These are phyloP conservation scores for Hestina assimilis DNA, from an alignment of 1,140 invertebrate species.

Conservation along the genomic window DNA sequence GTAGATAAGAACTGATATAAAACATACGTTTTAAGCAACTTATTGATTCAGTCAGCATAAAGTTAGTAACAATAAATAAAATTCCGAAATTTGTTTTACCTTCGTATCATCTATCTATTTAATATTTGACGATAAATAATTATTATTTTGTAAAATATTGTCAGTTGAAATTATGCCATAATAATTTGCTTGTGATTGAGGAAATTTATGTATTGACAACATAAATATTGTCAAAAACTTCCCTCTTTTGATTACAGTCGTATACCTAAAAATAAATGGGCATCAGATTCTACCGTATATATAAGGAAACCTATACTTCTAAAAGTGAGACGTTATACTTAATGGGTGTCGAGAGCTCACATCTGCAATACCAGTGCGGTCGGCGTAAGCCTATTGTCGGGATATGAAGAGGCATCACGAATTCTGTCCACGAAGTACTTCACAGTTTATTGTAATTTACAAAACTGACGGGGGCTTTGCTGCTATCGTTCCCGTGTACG, in stretches of 20 bases:
- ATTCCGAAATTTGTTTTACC: too few species aligned
- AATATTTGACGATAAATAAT: too few species aligned
- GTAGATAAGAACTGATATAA: slow-evolving; percentile 1
- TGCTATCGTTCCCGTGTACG: slow-evolving; percentile 47
- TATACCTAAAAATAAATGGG: neutral
- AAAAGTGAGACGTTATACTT: slow-evolving; percentile 48
- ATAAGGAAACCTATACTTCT: slow-evolving; percentile 32
- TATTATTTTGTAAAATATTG: too few species aligned
- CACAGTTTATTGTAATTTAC: slow-evolving; percentile 74
- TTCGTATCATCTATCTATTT: too few species aligned
- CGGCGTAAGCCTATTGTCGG: slow-evolving; percentile 63
- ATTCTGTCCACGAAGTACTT: slow-evolving; percentile 62
- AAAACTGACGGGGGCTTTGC: slow-evolving; percentile 67
- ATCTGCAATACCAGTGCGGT: slow-evolving; percentile 43
- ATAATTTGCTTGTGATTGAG: neutral
- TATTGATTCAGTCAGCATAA: neutral
- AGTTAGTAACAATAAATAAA: too few species aligned
- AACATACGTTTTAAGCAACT: neutral
- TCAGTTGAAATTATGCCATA: too few species aligned
- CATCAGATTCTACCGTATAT: too few species aligned
- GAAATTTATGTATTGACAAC: neutral
- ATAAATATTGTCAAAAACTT: neutral
- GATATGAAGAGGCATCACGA: slow-evolving; percentile 52
- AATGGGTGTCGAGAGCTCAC: slow-evolving; percentile 50
- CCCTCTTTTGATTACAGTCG: neutral